phyloP scores from a whole-genome alignment of 2,797 vertebrate genomes.

The Platyrinchus mystaceus region DNA sequence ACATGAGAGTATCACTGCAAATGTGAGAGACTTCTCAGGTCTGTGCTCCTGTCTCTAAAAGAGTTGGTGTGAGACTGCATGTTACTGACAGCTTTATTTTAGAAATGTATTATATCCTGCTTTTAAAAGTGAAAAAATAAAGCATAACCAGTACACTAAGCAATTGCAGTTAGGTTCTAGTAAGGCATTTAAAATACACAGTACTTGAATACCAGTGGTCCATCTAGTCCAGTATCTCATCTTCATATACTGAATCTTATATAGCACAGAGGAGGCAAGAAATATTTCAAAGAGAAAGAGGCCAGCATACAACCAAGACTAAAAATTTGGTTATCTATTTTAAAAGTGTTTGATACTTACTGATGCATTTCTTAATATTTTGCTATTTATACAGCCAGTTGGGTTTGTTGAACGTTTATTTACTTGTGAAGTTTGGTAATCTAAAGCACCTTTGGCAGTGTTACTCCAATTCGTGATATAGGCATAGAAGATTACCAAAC shows the following conservation, averaged over 20 bases:
- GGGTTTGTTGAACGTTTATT: neutral
- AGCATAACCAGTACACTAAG: neutral
- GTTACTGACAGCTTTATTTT: conserved; percentile 37
- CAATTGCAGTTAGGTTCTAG: neutral
- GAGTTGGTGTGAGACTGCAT: conserved; percentile 32
- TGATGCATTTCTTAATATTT: neutral
- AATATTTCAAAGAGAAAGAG: neutral
- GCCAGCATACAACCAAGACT: neutral
- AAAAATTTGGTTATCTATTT: neutral
- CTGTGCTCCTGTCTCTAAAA: conserved; percentile 19
- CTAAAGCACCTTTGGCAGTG: neutral
- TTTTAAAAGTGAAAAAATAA: neutral
- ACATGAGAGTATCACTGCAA: neutral
- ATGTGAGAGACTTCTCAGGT: conserved; percentile 39
- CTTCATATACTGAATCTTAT: neutral
- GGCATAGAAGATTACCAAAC: neutral
- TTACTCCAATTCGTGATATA: neutral
- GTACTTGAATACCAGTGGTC: neutral
- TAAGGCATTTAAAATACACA: neutral
- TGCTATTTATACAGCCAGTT: neutral
- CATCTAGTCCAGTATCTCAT: neutral
- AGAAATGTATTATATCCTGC: conserved; percentile 4
- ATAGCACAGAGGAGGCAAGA: neutral
- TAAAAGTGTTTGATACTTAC: neutral
- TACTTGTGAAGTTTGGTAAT: neutral